A percentile compares a stretch with the other conserved stretches of the same genome.
Conservation (phyloP, 35 echinoderm and acorn worm genomes). For the Apostichopus californicus region DNA sequence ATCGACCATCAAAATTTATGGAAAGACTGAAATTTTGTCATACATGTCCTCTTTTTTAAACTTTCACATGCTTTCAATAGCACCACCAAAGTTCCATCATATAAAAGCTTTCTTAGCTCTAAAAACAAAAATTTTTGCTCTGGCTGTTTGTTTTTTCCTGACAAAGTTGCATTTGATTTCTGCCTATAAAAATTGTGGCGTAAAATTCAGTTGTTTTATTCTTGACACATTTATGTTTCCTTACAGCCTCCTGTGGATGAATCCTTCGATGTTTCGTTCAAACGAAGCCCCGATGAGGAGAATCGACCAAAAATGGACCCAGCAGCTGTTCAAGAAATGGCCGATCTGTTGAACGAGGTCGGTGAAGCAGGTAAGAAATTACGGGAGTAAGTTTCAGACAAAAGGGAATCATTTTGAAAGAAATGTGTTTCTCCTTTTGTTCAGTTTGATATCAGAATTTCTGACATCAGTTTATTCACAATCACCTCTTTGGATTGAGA, state of each 20-base stretch:
- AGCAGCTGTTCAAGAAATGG: slow-evolving; percentile 58
- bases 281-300: slow-evolving; percentile 15
- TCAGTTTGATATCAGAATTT: no score
- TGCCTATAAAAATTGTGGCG: no score
- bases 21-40: no score
- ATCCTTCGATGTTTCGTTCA: slow-evolving; percentile 22
- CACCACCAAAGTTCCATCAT: not conserved
- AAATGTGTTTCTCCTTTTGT: no score
- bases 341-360: slow-evolving; percentile 67
- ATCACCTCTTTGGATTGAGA: no score
- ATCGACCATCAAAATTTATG: no score
- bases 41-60: not conserved
- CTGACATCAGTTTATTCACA: no score
- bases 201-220: no score
- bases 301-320: slow-evolving; percentile 50
- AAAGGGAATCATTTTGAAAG: no score
- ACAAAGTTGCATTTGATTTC: no score
- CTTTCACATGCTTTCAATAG: not conserved
- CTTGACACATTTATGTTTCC: not conserved
- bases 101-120: not conserved
- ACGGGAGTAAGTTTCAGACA: not conserved
- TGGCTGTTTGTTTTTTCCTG: no score
- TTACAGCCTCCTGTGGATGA: slow-evolving; percentile 72
- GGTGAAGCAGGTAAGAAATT: slow-evolving; percentile 11
- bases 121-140: no score